A percentile compares a stretch with the other conserved stretches of the same genome.
phyloP scores from a whole-genome alignment of 2,113 vertebrate species.

The Chloroceryle aenea region DNA sequence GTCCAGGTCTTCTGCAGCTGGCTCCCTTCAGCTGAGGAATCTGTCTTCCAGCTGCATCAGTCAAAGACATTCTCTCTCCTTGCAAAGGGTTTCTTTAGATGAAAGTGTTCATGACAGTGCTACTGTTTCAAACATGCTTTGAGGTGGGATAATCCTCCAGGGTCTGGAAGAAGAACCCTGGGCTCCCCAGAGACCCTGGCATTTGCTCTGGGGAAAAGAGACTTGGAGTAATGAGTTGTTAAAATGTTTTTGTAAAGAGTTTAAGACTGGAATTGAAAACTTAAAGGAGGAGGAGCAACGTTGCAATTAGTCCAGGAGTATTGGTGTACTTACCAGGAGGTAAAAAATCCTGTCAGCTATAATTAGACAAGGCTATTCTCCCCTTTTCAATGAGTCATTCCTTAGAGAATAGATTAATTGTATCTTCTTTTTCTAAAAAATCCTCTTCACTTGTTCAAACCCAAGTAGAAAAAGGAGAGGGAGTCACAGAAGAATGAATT shows the following conservation, averaged over 20 bases:
- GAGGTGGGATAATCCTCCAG: background rate
- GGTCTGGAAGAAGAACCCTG: background rate
- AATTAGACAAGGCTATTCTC: constrained; percentile 29
- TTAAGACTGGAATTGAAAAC: background rate
- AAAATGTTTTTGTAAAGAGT: background rate
- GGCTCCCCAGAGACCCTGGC: background rate
- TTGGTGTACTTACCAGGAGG: constrained; percentile 25
- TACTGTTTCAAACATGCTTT: background rate
- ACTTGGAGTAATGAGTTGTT: background rate
- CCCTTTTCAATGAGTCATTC: constrained; percentile 35
- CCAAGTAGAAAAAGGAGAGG: background rate
- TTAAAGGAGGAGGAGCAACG: background rate
- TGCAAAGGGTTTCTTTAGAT: background rate
- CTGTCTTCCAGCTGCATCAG: background rate
- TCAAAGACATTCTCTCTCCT: background rate
- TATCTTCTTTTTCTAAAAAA: background rate
- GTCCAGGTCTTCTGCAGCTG: background rate
- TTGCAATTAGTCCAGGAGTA: constrained; percentile 20
- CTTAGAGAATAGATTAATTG: constrained; percentile 19
- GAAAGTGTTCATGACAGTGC: background rate
- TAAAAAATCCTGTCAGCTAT: constrained; percentile 35
- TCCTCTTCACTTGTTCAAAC: constrained; percentile 12
- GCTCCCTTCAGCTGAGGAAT: background rate
- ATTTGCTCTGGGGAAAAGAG: background rate
- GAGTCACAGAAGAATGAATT: background rate